phyloP scores from a whole-genome alignment of 2,797 vertebrate genomes.

The Propithecus perrieri region DNA sequence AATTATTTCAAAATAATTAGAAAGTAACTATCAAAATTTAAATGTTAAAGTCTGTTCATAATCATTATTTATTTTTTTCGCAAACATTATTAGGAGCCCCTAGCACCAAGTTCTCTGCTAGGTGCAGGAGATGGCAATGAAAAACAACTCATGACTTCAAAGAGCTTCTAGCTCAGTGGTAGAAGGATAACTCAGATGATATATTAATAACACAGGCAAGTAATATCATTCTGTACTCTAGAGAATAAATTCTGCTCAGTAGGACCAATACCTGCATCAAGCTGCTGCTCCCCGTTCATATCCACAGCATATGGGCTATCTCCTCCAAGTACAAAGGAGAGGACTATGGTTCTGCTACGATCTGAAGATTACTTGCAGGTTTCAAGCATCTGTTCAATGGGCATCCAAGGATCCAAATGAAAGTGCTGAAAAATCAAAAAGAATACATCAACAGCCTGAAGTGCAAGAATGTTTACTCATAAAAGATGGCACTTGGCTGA shows the following conservation, averaged over 20 bases:
- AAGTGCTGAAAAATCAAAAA: conserved; percentile 69
- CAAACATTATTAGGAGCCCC: background rate
- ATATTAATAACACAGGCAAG: background rate
- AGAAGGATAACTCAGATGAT: background rate
- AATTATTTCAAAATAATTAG: conserved; percentile 40
- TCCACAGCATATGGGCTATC: conserved; percentile 81
- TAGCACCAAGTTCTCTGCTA: background rate
- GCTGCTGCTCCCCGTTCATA: conserved; percentile 88
- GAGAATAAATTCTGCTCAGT: background rate
- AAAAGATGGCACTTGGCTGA: background rate
- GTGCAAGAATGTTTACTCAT: conserved; percentile 8
- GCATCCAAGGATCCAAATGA: conserved; percentile 67
- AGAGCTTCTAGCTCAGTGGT: background rate
- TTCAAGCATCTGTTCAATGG: conserved; percentile 39
- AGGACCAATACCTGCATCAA: conserved; percentile 84
- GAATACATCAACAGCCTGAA: conserved; percentile 29
- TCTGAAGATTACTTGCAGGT: conserved; percentile 71
- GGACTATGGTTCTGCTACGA: conserved; percentile 64
- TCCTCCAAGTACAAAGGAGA: conserved; percentile 63
- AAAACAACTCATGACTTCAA: conserved; percentile 21
- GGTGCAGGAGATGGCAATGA: background rate
- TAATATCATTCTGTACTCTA: background rate
- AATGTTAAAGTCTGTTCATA: background rate
- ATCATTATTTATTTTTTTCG: conserved; percentile 24
- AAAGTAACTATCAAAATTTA: conserved; percentile 41